Conservation (phyloP, 2,797 vertebrate species). For the Rallus crepitans region DNA sequence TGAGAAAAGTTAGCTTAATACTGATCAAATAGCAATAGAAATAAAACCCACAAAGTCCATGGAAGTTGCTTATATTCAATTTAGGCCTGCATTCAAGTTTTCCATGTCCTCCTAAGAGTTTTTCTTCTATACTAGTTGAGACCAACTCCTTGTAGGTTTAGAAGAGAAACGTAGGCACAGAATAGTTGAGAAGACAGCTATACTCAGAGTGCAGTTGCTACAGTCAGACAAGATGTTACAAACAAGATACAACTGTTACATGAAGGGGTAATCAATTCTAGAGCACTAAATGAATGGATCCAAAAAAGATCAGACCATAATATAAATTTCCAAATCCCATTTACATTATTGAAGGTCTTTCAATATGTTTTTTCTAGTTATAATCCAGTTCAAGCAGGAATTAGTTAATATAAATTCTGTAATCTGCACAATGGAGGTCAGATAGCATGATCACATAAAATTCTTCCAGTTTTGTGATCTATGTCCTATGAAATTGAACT, state of each 20-base stretch:
- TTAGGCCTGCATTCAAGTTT: background rate
- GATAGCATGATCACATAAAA: background rate
- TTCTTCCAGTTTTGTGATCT: background rate
- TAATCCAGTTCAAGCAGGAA: background rate
- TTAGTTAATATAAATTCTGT: background rate
- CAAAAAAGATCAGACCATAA: background rate
- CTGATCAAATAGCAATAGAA: background rate
- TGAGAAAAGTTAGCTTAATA: background rate
- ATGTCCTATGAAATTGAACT: background rate
- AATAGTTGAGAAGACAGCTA: background rate
- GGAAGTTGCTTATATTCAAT: background rate
- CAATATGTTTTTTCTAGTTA: background rate
- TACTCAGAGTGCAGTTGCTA: background rate
- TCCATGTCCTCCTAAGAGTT: background rate
- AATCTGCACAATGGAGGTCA: background rate
- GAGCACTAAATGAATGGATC: background rate
- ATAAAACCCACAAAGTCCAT: background rate
- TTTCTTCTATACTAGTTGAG: background rate
- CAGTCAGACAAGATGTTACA: background rate
- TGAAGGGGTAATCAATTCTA: background rate
- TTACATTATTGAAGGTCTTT: background rate
- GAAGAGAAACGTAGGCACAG: background rate
- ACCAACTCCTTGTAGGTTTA: background rate
- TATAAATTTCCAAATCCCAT: background rate
- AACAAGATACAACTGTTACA: background rate